Evolutionary conservation across 2,888 invertebrate genomes (phyloP).

Genomic region (Lypha dubia): DNA sequence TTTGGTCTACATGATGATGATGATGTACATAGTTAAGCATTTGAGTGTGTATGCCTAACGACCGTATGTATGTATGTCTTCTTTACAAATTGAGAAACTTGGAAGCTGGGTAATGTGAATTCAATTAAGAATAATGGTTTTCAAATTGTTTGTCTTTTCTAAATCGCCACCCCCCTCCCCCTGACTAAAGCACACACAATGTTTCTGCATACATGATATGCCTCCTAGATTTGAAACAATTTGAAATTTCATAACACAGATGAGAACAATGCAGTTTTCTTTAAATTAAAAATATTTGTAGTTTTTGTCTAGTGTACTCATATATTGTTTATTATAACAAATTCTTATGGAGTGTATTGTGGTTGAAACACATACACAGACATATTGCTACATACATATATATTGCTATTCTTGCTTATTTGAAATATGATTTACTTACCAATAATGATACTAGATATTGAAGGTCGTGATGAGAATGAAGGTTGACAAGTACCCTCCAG

Average conservation of each 20-base stretch:
- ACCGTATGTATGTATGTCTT: constrained; percentile 1
- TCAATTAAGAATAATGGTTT: constrained; percentile 70
- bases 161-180: constrained; percentile 6
- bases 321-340: constrained; percentile 14
- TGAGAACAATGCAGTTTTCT: neutral
- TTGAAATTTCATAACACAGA: neutral
- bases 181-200: neutral
- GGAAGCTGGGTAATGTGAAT: constrained; percentile 40
- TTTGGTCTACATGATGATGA: neutral
- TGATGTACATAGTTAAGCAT: constrained; percentile 1
- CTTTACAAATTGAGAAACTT: constrained; percentile 27
- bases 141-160: constrained; percentile 49
- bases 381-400: constrained; percentile 5
- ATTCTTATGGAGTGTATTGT: neutral
- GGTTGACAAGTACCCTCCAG: constrained; percentile 82
- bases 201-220: neutral
- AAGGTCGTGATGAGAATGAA: constrained; percentile 83
- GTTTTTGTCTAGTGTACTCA: constrained; percentile 4
- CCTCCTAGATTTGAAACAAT: neutral
- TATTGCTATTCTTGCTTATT: neutral
- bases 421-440: constrained; percentile 79
- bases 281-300: constrained; percentile 17
- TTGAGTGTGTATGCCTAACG: constrained; percentile 13
- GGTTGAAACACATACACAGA: neutral
- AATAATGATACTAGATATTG: constrained; percentile 85